A percentile compares a stretch with the other conserved stretches of the same genome.
Evolutionary conservation across 2,113 vertebrate genomes (phyloP).

Genomic region (Callionymus lyra): DNA sequence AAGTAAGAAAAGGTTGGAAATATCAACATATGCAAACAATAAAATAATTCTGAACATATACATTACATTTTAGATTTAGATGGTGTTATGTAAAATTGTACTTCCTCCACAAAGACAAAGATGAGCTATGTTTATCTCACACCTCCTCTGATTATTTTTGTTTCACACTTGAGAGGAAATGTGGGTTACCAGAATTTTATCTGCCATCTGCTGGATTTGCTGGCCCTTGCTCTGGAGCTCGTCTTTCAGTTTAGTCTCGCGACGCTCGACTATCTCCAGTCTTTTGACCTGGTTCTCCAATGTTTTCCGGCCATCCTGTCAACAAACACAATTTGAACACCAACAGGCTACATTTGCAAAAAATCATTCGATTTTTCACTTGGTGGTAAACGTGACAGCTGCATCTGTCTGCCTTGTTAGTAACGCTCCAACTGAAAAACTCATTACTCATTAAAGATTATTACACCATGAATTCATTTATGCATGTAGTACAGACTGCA

Average conservation of each 20-base stretch:
- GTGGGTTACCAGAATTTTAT: conserved; percentile 89
- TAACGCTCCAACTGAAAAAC: conserved; percentile 7
- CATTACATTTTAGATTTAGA: background rate
- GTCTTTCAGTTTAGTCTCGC: conserved; percentile 94
- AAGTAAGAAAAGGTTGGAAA: no score
- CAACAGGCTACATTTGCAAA: background rate
- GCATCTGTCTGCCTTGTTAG: conserved; percentile 17
- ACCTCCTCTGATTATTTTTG: conserved; percentile 27
- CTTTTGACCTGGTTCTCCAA: conserved; percentile 97
- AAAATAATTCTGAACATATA: background rate
- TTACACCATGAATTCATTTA: no score
- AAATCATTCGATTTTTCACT: background rate
- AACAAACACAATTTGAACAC: conserved; percentile 3
- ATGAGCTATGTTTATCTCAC: conserved; percentile 27
- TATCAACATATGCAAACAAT: no score
- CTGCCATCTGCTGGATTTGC: conserved; percentile 98
- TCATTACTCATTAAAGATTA: conserved; percentile 21
- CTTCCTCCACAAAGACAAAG: conserved; percentile 16
- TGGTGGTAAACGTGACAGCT: background rate
- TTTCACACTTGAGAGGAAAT: conserved; percentile 13
- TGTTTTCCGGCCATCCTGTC: conserved; percentile 90
- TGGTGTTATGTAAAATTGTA: conserved; percentile 9
- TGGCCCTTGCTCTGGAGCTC: conserved; percentile 96
- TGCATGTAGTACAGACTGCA: no score
- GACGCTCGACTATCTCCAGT: conserved; percentile 90